Percentiles rank a stretch among this genome's conserved stretches.
Evolutionary conservation across 2,888 invertebrate genomes (phyloP).

Genomic region (Drosophila merina): DNA sequence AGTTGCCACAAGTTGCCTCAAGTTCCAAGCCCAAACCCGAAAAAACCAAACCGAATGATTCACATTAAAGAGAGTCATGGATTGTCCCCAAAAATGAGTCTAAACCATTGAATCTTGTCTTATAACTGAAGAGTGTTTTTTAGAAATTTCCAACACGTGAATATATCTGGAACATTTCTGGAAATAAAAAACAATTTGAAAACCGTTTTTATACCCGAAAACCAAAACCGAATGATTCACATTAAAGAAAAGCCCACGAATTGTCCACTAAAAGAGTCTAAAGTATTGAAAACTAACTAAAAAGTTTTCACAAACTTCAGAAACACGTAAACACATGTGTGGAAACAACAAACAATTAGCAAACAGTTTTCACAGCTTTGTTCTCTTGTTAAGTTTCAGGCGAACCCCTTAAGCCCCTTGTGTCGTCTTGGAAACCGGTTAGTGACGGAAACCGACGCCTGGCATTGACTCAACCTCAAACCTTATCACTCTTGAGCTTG

Average conservation of each 20-base stretch:
- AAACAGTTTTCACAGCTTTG: conserved; percentile 17
- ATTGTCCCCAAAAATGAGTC: no score
- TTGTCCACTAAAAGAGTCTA: no score
- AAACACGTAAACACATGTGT: conserved; percentile 3
- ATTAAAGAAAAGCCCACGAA: no score
- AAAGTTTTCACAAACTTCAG: background rate
- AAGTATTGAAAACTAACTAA: background rate
- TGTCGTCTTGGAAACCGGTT: conserved; percentile 31
- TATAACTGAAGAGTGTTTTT: no score
- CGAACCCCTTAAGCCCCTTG: conserved; percentile 2
- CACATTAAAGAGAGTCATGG: no score
- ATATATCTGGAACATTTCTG: no score
- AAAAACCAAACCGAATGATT: no score
- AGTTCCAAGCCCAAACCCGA: background rate
- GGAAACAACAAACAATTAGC: conserved; percentile 17
- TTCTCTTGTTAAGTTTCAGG: conserved; percentile 5
- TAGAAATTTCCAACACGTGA: no score
- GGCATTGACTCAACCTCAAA: conserved; percentile 30
- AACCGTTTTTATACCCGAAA: no score
- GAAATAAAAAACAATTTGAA: no score
- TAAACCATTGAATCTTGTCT: background rate
- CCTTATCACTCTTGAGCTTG: conserved; percentile 44
- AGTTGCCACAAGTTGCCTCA: conserved; percentile 34
- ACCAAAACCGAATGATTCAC: no score
- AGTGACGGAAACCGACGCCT: background rate